phyloP scores from a whole-genome alignment of 2,888 invertebrate species.

The Acrocera orbiculus region DNA sequence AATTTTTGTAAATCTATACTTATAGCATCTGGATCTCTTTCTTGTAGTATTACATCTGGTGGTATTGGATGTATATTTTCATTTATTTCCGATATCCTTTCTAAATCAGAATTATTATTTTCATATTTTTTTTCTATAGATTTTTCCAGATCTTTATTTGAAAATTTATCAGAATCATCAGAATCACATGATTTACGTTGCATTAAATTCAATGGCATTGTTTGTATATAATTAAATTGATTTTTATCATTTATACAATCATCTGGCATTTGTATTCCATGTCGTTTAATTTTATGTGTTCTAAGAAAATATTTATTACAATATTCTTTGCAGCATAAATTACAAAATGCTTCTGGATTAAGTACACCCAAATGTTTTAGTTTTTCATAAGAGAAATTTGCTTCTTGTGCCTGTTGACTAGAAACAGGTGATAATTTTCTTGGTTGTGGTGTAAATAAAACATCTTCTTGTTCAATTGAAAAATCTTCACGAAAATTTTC shows the following conservation, averaged over 20 bases:
- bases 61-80: constrained; percentile 6
- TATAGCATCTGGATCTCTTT: constrained; percentile 43
- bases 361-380: constrained; percentile 61
- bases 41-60: constrained; percentile 2
- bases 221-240: constrained; percentile 37
- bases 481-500: constrained; percentile 32
- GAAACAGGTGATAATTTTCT: constrained; percentile 41
- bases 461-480: constrained; percentile 31
- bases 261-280: constrained; percentile 56
- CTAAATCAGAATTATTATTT: constrained; percentile 1
- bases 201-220: constrained; percentile 62
- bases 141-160: no score
- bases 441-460: constrained; percentile 34
- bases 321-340: constrained; percentile 83
- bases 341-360: constrained; percentile 82
- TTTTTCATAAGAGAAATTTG: constrained; percentile 54
- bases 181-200: constrained; percentile 8
- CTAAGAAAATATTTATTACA: constrained; percentile 84
- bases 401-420: constrained; percentile 47
- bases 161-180: not conserved
- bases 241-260: constrained; percentile 32
- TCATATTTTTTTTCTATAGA: no score
- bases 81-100: constrained; percentile 2
- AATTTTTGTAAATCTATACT: constrained; percentile 75
- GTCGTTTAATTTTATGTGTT: constrained; percentile 84